phyloP scores from a whole-genome alignment of 2,888 invertebrate species.

The Cataglyphis cursor region DNA sequence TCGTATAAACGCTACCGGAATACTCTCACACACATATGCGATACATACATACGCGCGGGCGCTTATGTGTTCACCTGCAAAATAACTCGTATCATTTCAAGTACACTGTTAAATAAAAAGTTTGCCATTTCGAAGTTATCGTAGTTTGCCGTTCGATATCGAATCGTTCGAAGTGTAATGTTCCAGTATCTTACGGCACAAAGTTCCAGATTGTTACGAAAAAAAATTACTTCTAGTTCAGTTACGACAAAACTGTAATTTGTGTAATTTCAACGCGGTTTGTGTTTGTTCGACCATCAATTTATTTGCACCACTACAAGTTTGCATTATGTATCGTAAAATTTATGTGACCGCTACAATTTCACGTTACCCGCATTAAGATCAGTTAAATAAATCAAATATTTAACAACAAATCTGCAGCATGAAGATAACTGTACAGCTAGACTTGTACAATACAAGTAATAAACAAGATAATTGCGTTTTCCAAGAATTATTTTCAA shows the following conservation, averaged over 20 bases:
- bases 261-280: constrained; percentile 1
- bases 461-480: neutral
- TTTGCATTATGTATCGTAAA: neutral
- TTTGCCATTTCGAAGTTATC: constrained; percentile 13
- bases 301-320: neutral
- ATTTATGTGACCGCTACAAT: constrained; percentile 13
- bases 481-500: neutral
- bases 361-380: constrained; percentile 11
- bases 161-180: constrained; percentile 3
- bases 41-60: too few relatives aligned
- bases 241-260: constrained; percentile 13
- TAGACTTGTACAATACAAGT: neutral
- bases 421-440: neutral
- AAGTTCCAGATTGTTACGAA: constrained; percentile 2
- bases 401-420: constrained; percentile 23
- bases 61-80: neutral
- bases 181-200: neutral
- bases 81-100: constrained; percentile 31
- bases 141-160: constrained; percentile 4
- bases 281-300: neutral
- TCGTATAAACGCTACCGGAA: constrained; percentile 32
- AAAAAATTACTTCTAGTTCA: neutral
- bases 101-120: constrained; percentile 43
- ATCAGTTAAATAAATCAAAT: constrained; percentile 39
- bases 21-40: neutral